Conservation (phyloP, 2,888 invertebrate species). For the Invenusta paracnida region DNA sequence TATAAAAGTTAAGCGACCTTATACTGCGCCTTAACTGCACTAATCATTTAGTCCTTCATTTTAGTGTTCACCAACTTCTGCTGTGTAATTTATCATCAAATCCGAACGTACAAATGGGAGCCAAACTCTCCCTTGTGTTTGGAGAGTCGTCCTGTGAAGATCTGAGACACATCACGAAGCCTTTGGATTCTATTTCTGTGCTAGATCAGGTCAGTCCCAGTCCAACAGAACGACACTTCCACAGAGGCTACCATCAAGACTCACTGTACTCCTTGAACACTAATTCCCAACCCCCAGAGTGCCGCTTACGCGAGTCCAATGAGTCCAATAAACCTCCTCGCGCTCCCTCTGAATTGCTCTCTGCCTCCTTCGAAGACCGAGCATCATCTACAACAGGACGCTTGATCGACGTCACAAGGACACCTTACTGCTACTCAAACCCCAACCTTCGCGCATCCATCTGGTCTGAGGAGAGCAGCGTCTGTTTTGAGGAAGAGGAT, state of each 20-base stretch:
- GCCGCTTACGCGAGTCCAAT: neutral
- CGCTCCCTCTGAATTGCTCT: neutral
- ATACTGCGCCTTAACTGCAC: too few species aligned
- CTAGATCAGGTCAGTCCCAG: neutral
- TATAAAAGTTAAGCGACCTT: too few species aligned
- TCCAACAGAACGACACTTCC: too few species aligned
- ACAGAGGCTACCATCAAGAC: too few species aligned
- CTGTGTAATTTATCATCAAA: too few species aligned
- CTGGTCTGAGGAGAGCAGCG: neutral
- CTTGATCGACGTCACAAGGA: neutral
- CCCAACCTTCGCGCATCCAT: neutral
- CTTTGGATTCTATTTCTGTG: neutral
- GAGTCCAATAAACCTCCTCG: neutral
- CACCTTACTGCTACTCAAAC: neutral
- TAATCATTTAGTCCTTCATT: too few species aligned
- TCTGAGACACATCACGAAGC: neutral
- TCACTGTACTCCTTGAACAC: neutral
- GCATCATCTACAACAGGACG: neutral
- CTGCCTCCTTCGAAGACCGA: neutral
- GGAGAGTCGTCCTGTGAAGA: neutral
- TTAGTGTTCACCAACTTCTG: too few species aligned
- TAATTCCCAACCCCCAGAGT: too few species aligned
- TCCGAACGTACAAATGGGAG: slow-evolving; percentile 12
- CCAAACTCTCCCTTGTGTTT: neutral
- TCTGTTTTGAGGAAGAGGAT: neutral